Evolutionary conservation across 2,797 vertebrate species (phyloP).

Genomic region (Falco cherrug): DNA sequence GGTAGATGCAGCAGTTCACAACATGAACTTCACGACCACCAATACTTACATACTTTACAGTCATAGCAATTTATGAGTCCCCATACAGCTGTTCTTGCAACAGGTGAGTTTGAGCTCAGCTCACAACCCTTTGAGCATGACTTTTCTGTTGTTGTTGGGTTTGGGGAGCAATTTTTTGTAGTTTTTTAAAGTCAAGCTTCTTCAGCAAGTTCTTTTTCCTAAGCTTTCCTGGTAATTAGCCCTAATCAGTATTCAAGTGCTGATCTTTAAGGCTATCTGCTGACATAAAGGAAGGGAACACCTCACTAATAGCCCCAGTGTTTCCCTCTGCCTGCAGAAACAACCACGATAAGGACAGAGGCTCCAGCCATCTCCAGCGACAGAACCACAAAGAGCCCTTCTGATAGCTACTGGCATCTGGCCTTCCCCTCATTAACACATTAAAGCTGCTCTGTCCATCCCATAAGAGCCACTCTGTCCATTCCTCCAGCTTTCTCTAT

Average conservation of each 20-base stretch:
- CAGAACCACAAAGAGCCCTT: constrained; percentile 77
- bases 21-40: constrained; percentile 1
- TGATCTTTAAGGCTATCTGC: constrained; percentile 59
- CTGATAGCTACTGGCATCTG: constrained; percentile 77
- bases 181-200: not conserved
- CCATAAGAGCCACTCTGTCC: constrained; percentile 78
- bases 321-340: constrained; percentile 63
- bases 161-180: not conserved
- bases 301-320: constrained; percentile 73
- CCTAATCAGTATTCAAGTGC: constrained; percentile 48
- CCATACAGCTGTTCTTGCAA: not conserved
- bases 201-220: constrained; percentile 15
- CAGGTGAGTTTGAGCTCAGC: not conserved
- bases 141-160: not conserved
- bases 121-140: not conserved
- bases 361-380: constrained; percentile 71
- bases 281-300: constrained; percentile 63
- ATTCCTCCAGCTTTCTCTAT: constrained; percentile 64
- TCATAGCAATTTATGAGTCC: constrained; percentile 6
- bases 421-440: constrained; percentile 81
- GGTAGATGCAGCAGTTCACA: not conserved
- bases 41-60: not conserved
- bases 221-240: constrained; percentile 1
- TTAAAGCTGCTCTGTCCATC: constrained; percentile 80
- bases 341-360: constrained; percentile 72